These are phyloP conservation scores for Spisula subtruncata DNA, from an alignment of 2,888 invertebrate genomes.

Conservation along the genomic window DNA sequence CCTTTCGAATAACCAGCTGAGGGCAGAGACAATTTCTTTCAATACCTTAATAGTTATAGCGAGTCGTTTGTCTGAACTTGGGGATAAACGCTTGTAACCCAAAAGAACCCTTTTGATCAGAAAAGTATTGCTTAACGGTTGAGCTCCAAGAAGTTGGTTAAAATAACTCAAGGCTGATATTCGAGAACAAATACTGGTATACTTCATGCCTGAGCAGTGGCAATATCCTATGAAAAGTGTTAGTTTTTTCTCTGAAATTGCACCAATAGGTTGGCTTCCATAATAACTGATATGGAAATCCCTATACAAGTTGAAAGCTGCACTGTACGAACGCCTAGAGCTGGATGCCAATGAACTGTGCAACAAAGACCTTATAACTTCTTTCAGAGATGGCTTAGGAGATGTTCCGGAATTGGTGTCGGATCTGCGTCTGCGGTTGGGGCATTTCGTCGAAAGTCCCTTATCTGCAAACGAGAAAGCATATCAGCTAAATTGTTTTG, in stretches of 20 bases:
- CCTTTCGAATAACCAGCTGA: too few relatives aligned
- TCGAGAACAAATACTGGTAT: background rate
- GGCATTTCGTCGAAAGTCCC: background rate
- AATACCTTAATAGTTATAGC: too few relatives aligned
- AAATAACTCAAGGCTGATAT: constrained; percentile 14
- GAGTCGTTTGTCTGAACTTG: too few relatives aligned
- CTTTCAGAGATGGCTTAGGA: background rate
- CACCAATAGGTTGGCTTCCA: background rate
- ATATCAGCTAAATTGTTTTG: constrained; percentile 33
- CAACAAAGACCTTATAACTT: background rate
- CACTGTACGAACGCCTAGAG: background rate
- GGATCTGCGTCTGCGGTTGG: background rate
- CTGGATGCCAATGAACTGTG: background rate
- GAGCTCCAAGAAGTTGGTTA: background rate
- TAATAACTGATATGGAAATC: background rate
- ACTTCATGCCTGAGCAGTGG: constrained; percentile 4
- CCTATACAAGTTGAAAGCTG: background rate
- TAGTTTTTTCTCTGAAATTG: background rate
- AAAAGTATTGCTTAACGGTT: background rate
- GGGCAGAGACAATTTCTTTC: too few relatives aligned
- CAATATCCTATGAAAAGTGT: background rate
- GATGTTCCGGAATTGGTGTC: background rate
- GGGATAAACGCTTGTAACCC: background rate
- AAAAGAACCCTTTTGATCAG: background rate
- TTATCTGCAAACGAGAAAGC: constrained; percentile 65